Percentiles rank a stretch among this genome's conserved stretches.
Conservation (phyloP, 2,797 vertebrate genomes). For the Pangasius sanitwongsei region DNA sequence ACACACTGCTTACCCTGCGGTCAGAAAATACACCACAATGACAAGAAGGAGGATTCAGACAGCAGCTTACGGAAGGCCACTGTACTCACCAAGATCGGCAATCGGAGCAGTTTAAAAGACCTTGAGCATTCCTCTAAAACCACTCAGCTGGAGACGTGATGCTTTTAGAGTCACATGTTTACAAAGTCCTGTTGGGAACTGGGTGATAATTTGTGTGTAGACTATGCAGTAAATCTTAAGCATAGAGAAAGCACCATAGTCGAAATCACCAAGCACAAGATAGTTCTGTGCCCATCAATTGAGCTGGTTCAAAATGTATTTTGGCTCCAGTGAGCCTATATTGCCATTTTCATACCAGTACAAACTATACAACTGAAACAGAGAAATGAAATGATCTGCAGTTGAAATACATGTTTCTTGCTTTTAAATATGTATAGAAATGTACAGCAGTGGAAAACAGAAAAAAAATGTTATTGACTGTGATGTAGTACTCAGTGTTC, state of each 20-base stretch:
- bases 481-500: neutral
- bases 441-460: neutral
- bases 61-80: slow-evolving; percentile 86
- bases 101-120: slow-evolving; percentile 87
- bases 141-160: slow-evolving; percentile 48
- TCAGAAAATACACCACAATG: slow-evolving; percentile 69
- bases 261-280: slow-evolving; percentile 5
- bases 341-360: neutral
- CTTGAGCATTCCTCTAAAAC: slow-evolving; percentile 75
- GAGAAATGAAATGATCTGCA: neutral
- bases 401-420: neutral
- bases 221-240: slow-evolving; percentile 38
- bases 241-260: slow-evolving; percentile 37
- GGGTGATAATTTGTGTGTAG: slow-evolving; percentile 17
- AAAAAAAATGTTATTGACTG: neutral
- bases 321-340: neutral
- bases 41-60: slow-evolving; percentile 90
- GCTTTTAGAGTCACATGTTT: slow-evolving; percentile 18
- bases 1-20: slow-evolving; percentile 84
- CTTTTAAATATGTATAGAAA: neutral
- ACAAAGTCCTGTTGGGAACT: slow-evolving; percentile 4
- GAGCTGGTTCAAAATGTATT: neutral
- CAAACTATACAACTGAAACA: slow-evolving; percentile 29
- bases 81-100: slow-evolving; percentile 80
- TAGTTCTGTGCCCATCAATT: slow-evolving; percentile 30